Evolutionary conservation across 2,888 invertebrate species (phyloP).

Genomic region (Lumbricus terrestris): DNA sequence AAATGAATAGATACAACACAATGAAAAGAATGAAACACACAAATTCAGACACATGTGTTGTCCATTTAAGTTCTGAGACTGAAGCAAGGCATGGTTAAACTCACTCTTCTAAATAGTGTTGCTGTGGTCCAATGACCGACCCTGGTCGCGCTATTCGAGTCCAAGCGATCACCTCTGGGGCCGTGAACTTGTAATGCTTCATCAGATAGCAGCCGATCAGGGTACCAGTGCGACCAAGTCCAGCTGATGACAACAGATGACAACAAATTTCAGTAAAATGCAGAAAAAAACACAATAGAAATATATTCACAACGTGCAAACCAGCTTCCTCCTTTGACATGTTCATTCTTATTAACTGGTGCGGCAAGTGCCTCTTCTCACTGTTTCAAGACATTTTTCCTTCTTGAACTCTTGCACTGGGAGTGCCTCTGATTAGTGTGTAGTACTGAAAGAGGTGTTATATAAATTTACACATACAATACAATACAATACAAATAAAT

Average conservation of each 20-base stretch:
- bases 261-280: neutral
- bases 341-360: no score
- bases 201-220: conserved; percentile 96
- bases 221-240: conserved; percentile 93
- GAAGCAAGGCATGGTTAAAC: conserved; percentile 26
- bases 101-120: conserved; percentile 76
- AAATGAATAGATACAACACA: no score
- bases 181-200: conserved; percentile 79
- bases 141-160: conserved; percentile 93
- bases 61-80: neutral
- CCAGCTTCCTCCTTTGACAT: no score
- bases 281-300: neutral
- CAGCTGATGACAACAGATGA: conserved; percentile 66
- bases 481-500: neutral
- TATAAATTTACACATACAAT: no score
- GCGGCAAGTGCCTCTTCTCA: no score
- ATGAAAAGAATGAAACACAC: neutral
- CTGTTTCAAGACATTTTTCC: no score
- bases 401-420: no score
- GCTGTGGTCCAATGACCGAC: conserved; percentile 95
- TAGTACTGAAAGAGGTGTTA: no score
- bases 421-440: no score
- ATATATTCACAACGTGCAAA: neutral
- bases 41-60: no score
- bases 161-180: conserved; percentile 94